phyloP scores from a whole-genome alignment of 2,113 vertebrate genomes.

The Sterna hirundo region DNA sequence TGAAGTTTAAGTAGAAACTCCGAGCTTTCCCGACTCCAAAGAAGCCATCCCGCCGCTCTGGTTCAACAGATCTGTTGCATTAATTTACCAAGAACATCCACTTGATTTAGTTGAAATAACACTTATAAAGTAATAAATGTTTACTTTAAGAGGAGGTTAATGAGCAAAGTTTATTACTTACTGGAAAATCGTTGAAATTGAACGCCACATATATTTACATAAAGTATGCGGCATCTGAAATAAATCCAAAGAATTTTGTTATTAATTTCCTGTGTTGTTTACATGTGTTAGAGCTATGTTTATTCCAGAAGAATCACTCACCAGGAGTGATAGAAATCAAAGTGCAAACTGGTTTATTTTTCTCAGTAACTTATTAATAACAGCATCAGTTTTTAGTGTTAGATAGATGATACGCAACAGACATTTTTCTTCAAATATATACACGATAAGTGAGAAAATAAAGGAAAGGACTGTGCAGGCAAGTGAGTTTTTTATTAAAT shows the following conservation, averaged over 20 bases:
- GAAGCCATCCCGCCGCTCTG: background rate
- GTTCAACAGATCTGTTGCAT: conserved; percentile 18
- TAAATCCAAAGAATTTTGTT: conserved; percentile 72
- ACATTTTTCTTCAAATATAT: background rate
- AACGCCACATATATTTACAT: conserved; percentile 71
- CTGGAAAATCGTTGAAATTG: conserved; percentile 62
- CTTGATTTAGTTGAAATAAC: conserved; percentile 59
- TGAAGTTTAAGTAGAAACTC: background rate
- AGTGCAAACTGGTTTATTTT: conserved; percentile 70
- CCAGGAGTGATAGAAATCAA: conserved; percentile 67
- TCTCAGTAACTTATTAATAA: conserved; percentile 62
- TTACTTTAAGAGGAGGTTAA: conserved; percentile 70
- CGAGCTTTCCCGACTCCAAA: background rate
- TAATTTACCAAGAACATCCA: conserved; percentile 54
- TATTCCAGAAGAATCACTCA: conserved; percentile 64
- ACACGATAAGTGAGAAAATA: conserved; percentile 16
- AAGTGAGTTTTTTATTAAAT: conserved; percentile 57
- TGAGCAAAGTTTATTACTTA: conserved; percentile 64
- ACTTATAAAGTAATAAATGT: conserved; percentile 60
- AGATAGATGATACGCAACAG: conserved; percentile 38
- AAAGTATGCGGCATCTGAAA: conserved; percentile 61
- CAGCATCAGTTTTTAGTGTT: conserved; percentile 23
- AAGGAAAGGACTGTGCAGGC: conserved; percentile 48
- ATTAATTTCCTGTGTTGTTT: conserved; percentile 74
- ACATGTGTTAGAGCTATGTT: conserved; percentile 67